Evolutionary conservation across 2,888 invertebrate genomes (phyloP).

Genomic region (Xanthorhoe spadicearia): DNA sequence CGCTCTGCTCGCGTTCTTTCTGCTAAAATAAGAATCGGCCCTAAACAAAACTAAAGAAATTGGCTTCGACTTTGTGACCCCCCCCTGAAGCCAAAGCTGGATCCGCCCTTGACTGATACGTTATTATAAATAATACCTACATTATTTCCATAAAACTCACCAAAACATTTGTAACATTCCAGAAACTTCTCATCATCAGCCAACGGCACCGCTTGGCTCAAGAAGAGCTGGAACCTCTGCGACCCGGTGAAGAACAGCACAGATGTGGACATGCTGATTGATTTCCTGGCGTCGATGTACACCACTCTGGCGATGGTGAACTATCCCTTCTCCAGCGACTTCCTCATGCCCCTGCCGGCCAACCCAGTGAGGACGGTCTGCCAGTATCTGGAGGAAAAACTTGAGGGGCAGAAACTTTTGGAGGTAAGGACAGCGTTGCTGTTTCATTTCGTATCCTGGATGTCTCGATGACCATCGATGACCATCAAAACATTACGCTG

Average conservation of each 20-base stretch:
- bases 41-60: no score
- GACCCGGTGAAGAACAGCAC: slow-evolving; percentile 84
- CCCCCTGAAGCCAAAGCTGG: no score
- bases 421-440: slow-evolving; percentile 54
- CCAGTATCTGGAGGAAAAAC: slow-evolving; percentile 75
- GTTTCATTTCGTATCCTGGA: no score
- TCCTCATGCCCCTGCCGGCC: slow-evolving; percentile 92
- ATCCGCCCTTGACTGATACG: no score
- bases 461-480: no score
- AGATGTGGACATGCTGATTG: slow-evolving; percentile 80
- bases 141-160: neutral
- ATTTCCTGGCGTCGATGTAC: slow-evolving; percentile 90
- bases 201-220: slow-evolving; percentile 89
- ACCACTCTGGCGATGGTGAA: slow-evolving; percentile 96
- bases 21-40: no score
- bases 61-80: no score
- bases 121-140: neutral
- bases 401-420: slow-evolving; percentile 82
- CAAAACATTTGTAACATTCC: slow-evolving; percentile 38
- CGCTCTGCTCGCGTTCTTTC: no score
- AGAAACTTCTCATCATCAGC: slow-evolving; percentile 82
- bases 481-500: no score
- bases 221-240: slow-evolving; percentile 91
- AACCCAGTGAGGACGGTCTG: slow-evolving; percentile 91
- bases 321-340: slow-evolving; percentile 95